Conservation (phyloP, 2,888 invertebrate genomes). For the Cheilosia vulpina region DNA sequence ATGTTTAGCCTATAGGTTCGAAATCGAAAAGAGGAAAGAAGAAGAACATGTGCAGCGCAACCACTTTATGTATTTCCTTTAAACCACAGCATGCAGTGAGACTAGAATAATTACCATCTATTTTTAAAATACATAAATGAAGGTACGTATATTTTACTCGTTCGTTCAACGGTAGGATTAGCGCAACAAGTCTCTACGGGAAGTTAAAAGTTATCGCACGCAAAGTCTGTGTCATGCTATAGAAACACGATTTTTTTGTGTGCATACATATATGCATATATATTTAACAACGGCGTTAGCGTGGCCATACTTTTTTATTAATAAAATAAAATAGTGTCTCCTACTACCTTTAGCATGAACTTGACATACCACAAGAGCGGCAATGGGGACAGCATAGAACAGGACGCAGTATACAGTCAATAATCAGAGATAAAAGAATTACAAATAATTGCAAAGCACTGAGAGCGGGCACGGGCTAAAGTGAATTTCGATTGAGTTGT, state of each 20-base stretch:
- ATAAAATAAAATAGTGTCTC: neutral
- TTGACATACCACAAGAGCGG: slow-evolving; percentile 12
- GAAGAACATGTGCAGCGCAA: neutral
- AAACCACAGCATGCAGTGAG: slow-evolving; percentile 5
- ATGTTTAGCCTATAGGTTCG: too few species aligned
- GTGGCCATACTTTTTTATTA: slow-evolving; percentile 9
- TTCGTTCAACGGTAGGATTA: slow-evolving; percentile 7
- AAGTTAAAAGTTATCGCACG: slow-evolving; percentile 26
- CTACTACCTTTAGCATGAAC: slow-evolving; percentile 16
- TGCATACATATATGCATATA: neutral
- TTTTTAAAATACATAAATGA: slow-evolving; percentile 10
- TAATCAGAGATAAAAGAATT: slow-evolving; percentile 10
- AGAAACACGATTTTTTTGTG: slow-evolving; percentile 21
- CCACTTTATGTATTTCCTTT: neutral
- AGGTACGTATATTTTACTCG: slow-evolving; percentile 1
- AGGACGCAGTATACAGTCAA: neutral
- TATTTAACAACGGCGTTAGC: slow-evolving; percentile 1
- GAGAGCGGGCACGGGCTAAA: neutral
- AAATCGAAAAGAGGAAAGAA: too few species aligned
- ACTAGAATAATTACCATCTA: slow-evolving; percentile 17
- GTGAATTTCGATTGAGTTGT: slow-evolving; percentile 10
- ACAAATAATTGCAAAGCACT: neutral
- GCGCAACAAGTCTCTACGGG: slow-evolving; percentile 35
- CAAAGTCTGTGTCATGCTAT: slow-evolving; percentile 24
- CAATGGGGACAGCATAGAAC: neutral